Percentiles rank a stretch among this genome's conserved stretches.
phyloP scores from a whole-genome alignment of 2,797 vertebrate species.

The Chiloscyllium punctatum region DNA sequence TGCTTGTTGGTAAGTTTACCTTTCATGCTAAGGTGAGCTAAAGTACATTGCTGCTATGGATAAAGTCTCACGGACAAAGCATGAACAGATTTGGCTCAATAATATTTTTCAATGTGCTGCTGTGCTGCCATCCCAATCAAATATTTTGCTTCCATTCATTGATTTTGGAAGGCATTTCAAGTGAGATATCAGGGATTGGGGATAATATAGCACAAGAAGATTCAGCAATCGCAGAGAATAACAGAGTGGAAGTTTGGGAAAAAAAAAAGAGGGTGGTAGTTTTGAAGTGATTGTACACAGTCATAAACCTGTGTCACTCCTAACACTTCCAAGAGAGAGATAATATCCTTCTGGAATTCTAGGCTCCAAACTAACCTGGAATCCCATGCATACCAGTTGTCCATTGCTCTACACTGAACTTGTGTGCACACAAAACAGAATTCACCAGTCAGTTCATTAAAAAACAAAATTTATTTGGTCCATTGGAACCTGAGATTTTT shows the following conservation, averaged over 20 bases:
- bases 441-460: slow-evolving; percentile 50
- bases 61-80: neutral
- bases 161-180: neutral
- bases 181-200: neutral
- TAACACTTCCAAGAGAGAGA: neutral
- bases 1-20: neutral
- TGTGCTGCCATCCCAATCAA: neutral
- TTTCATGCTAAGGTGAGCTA: too few species aligned
- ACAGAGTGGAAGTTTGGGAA: neutral
- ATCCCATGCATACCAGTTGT: neutral
- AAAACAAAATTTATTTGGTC: slow-evolving; percentile 97
- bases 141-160: neutral
- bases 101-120: neutral
- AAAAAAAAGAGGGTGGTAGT: neutral
- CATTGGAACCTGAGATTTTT: slow-evolving; percentile 92
- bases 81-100: neutral
- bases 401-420: neutral
- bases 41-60: neutral
- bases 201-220: neutral
- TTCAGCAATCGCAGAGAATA: neutral
- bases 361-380: neutral
- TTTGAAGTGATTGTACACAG: slow-evolving; percentile 35
- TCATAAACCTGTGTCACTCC: neutral
- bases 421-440: neutral
- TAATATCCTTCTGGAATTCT: neutral